Conservation (phyloP, 1,140 invertebrate species). For the Trachymyrmex cornetzi region DNA sequence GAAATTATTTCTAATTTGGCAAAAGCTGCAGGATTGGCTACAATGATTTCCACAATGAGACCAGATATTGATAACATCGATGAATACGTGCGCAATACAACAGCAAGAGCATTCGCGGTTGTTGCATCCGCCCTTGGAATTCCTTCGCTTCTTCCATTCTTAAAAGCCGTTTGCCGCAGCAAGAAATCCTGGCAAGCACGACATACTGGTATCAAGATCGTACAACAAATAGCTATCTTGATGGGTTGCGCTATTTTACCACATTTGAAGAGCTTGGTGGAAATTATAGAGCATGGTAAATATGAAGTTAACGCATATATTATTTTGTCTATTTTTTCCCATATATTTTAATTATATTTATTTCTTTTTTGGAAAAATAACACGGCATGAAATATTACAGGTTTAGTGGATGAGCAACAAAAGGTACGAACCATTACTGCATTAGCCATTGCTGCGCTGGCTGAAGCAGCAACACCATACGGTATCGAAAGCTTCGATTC, state of each 20-base stretch:
- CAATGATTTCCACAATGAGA: constrained; percentile 99
- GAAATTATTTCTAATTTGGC: constrained; percentile 99
- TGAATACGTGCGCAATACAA: constrained; percentile 99
- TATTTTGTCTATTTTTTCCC: constrained; percentile 19
- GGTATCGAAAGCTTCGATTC: constrained; percentile 99
- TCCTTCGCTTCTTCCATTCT: constrained; percentile 98
- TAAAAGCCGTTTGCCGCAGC: constrained; percentile 99
- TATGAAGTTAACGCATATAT: constrained; percentile 26
- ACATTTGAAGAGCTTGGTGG: constrained; percentile 98
- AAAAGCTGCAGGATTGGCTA: constrained; percentile 99
- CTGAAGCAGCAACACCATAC: constrained; percentile 99
- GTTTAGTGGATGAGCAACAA: constrained; percentile 94
- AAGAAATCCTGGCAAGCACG: constrained; percentile 99
- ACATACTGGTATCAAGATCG: constrained; percentile 99
- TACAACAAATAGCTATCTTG: constrained; percentile 99
- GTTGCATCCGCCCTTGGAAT: constrained; percentile 99
- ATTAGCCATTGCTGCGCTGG: constrained; percentile 98
- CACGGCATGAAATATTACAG: constrained; percentile 76
- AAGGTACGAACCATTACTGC: constrained; percentile 99
- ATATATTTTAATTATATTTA: background rate
- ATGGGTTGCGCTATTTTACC: constrained; percentile 99
- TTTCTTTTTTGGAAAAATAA: background rate
- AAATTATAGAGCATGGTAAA: constrained; percentile 99
- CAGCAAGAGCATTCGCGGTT: constrained; percentile 99
- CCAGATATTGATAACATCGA: constrained; percentile 99